phyloP scores from a whole-genome alignment of 2,113 vertebrate genomes.

The Chaenogobius annularis region DNA sequence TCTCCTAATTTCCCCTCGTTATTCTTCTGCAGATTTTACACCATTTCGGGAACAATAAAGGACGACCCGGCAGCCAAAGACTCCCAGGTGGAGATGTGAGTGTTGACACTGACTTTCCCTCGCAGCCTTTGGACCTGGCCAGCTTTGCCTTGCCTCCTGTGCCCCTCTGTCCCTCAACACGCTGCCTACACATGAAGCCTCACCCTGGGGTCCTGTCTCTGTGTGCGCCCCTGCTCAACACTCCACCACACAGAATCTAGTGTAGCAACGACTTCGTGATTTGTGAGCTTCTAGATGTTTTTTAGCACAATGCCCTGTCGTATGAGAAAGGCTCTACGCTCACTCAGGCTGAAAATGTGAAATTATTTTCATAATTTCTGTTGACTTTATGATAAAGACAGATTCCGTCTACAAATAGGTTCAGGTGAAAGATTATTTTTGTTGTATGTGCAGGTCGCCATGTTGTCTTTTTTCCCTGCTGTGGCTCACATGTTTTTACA shows the following conservation, averaged over 20 bases:
- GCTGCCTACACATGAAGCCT: slow-evolving; percentile 26
- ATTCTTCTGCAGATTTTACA: slow-evolving; percentile 62
- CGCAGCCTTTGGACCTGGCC: slow-evolving; percentile 11
- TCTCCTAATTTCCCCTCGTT: neutral
- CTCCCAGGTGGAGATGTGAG: slow-evolving; percentile 65
- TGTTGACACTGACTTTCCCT: slow-evolving; percentile 13
- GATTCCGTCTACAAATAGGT: neutral
- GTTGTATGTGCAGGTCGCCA: slow-evolving; percentile 36
- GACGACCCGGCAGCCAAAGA: slow-evolving; percentile 52
- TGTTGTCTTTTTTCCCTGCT: slow-evolving; percentile 21
- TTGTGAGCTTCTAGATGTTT: slow-evolving; percentile 9
- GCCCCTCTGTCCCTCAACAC: slow-evolving; percentile 25
- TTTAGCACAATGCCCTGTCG: neutral
- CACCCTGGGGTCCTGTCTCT: neutral
- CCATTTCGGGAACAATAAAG: slow-evolving; percentile 63
- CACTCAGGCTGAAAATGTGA: neutral
- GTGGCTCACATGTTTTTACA: slow-evolving; percentile 20
- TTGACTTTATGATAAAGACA: neutral
- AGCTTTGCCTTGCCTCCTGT: slow-evolving; percentile 27
- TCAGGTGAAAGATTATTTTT: slow-evolving; percentile 20
- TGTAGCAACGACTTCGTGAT: neutral
- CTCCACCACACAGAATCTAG: neutral
- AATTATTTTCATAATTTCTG: neutral
- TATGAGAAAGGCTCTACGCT: neutral
- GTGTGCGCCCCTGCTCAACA: slow-evolving; percentile 2